Percentiles rank a stretch among this genome's conserved stretches.
These are phyloP conservation scores for Stegana nigrithorax DNA, from an alignment of 2,888 invertebrate species.

Conservation along the genomic window DNA sequence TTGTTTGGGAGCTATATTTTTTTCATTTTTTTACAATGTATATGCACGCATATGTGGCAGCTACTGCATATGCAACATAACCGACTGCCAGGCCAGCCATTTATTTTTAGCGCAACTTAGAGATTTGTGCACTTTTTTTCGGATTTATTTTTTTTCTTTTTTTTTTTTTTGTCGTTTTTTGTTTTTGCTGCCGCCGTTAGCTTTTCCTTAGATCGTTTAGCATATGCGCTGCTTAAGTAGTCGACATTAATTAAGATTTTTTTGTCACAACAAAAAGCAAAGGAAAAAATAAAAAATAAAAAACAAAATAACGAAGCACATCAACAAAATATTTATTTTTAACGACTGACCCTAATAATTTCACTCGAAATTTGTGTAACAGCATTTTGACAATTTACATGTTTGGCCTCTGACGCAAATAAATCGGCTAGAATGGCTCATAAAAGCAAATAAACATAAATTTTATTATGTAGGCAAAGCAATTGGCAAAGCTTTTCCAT, in stretches of 20 bases:
- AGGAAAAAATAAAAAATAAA: too few species aligned
- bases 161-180: background rate
- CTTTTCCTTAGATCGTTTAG: too few species aligned
- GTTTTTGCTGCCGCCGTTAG: background rate
- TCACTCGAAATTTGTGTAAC: constrained; percentile 1
- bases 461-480: background rate
- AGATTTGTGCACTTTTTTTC: background rate
- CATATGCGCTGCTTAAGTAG: background rate
- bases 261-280: too few species aligned
- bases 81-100: too few species aligned
- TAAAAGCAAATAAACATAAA: background rate
- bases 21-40: too few species aligned
- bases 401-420: background rate
- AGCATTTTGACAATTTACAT: constrained; percentile 8
- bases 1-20: too few species aligned
- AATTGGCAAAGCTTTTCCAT: background rate
- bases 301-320: too few species aligned
- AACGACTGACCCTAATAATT: constrained; percentile 40
- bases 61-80: background rate
- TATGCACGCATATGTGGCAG: too few species aligned
- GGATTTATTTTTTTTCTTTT: background rate
- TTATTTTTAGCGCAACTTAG: constrained; percentile 7
- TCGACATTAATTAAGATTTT: constrained; percentile 19
- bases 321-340: constrained; percentile 41
- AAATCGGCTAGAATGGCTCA: background rate